Evolutionary conservation across 2,113 vertebrate genomes (phyloP), one percentile per base, ranked within the genome.

Genomic region (Thamnophis sirtalis): DNA sequence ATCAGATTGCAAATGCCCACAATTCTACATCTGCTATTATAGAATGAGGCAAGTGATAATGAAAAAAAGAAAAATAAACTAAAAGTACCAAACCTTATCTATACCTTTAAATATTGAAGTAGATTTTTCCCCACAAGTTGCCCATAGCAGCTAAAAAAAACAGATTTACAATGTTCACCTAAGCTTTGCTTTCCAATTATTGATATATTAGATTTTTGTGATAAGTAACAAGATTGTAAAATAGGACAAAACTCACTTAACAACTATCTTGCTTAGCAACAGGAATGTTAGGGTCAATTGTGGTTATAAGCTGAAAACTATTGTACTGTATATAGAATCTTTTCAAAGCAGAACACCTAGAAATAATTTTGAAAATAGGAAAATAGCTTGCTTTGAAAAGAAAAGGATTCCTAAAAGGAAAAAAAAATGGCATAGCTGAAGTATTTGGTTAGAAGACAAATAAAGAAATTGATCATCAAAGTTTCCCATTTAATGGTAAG

Each of bases 251-350:
- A 63, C 26, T 63, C 26, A n/a, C 26, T 63, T 63, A 63, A 63
- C 26, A 63, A 13, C 60, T n/a, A 63, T n/a, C 10, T n/a, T 63
- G 60, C 26, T 63, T 63, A 63, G 60, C 60, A 63, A 63, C 28
- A 13, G 60, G 4, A 63, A 28, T 63, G 4, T 63, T 11, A 63
- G 26, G 10, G 26, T 63, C 10, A 63, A 63, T 63, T n/a, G 26
- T 63, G 56, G 60, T 63, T 22, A 28, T n/a, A 63, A n/a, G 4
- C 5, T n/a, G 26, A 63, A 10, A 63, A 63, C 10, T 87, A 95
- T 96, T 96, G 58, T 48, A 85, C 43, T 54, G 56, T 88, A 48
- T 94, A 91, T 33, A 94, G 96, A 91, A 58, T 93, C 94, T 56
- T 22, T 95, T 93, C 84, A 90, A 91, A 55, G 85, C 51, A 88